phyloP scores from a whole-genome alignment of 2,113 vertebrate genomes.

The Rattus norvegicus region DNA sequence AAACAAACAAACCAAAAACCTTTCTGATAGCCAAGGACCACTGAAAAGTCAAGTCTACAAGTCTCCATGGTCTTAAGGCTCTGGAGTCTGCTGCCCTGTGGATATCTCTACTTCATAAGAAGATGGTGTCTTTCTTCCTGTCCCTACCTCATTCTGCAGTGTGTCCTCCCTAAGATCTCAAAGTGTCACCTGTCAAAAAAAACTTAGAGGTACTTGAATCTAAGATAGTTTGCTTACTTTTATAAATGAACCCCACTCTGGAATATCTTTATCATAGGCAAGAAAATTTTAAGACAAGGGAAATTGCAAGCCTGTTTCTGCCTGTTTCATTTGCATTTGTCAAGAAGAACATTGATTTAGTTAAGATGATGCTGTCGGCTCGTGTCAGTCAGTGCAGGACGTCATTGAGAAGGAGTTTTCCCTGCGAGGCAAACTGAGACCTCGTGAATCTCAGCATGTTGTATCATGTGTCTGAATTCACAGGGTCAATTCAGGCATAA shows the following conservation, averaged over 20 bases:
- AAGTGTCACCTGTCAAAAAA: background rate
- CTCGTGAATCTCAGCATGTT: background rate
- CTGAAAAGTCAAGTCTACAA: slow-evolving; percentile 14
- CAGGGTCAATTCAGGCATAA: background rate
- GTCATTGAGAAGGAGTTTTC: background rate
- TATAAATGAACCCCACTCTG: background rate
- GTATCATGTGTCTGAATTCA: background rate
- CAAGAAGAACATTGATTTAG: slow-evolving; percentile 27
- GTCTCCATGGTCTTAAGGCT: background rate
- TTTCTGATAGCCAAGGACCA: slow-evolving; percentile 8
- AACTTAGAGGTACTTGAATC: background rate
- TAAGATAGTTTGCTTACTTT: background rate
- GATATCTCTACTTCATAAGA: background rate
- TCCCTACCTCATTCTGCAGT: background rate
- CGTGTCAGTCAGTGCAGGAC: background rate
- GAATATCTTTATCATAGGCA: background rate
- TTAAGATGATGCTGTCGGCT: slow-evolving; percentile 5
- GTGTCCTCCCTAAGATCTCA: background rate
- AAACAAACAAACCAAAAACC: background rate
- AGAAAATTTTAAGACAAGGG: background rate
- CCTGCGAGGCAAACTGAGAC: background rate
- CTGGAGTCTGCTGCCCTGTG: background rate
- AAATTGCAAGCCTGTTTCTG: background rate
- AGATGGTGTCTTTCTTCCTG: background rate
- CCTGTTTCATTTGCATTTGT: background rate